These are phyloP conservation scores for Trichomalopsis sarcophagae DNA, from an alignment of 1,140 invertebrate genomes.

Conservation along the genomic window DNA sequence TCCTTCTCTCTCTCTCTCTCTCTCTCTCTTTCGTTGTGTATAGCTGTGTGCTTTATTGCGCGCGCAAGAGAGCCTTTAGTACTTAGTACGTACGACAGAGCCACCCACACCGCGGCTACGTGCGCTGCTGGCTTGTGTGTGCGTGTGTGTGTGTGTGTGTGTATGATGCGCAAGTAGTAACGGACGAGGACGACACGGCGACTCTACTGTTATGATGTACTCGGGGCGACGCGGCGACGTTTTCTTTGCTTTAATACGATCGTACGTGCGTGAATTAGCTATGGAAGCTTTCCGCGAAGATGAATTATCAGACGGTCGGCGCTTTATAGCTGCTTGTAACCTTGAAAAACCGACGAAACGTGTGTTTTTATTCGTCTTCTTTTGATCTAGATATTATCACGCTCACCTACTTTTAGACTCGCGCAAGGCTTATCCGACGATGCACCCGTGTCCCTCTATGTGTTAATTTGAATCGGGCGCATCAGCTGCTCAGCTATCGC, in stretches of 20 bases:
- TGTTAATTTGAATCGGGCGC: background rate
- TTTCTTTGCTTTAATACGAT: no score
- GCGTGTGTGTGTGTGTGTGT: no score
- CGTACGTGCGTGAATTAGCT: no score
- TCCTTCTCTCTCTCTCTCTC: conserved; percentile 17
- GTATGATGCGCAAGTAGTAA: background rate
- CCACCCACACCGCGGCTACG: background rate
- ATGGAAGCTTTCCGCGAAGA: no score
- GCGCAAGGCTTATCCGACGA: no score
- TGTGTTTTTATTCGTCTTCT: no score
- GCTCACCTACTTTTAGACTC: no score
- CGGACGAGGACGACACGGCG: background rate
- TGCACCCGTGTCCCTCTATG: background rate
- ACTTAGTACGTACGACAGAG: background rate
- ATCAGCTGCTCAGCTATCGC: background rate
- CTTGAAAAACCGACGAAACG: no score
- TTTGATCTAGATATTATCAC: no score
- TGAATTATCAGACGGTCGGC: no score
- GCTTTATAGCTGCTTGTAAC: no score
- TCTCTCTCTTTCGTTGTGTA: background rate
- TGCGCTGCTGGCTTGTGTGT: background rate
- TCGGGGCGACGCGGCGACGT: no score
- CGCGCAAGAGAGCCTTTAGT: background rate
- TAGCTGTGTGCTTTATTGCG: background rate
- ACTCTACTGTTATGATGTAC: background rate